Evolutionary conservation across 1,140 invertebrate genomes (phyloP), one percentile per base, ranked within the genome.

Genomic region (Bemisia tabaci): DNA sequence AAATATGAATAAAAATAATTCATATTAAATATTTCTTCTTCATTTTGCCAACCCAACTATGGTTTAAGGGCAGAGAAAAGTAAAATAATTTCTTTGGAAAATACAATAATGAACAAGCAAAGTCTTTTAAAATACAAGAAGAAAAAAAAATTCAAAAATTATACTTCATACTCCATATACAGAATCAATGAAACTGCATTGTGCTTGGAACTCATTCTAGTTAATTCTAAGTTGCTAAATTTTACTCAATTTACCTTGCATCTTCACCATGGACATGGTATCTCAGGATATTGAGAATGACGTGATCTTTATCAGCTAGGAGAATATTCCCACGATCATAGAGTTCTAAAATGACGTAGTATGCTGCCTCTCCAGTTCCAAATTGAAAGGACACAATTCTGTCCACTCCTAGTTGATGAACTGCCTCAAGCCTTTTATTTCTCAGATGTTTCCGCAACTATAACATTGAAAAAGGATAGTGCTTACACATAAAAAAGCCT

Each of bases 241-340:
- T n/a, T n/a, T n/a, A n/a, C n/a, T n/a, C n/a, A n/a, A n/a, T n/a
- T 73, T 75, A 87, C 84, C 82, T 86, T 12, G 97, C 83, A 80
- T 94, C 92, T 75, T 97, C 93, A 59, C 90, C 92, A 78, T 97
- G 94, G 17, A 90, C 92, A 73, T 97, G 88, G 1, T 95, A 94
- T 62, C 97, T 80, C 1, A 99, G 77, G 58, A 99, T 88, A 81
- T 97, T 95, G 0, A 99, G 80, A 72, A 98, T 99, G 0, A 83
- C 90, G 79, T 92, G 89, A 68, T 96, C 85, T 77, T 85, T 80
- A 81, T 99, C 97, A 23, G 95, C 96, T 0, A 99, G 79, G 64
- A 99, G 83, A 62, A 99, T 89, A 77, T 99, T 99, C 67, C 97
- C 97, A 64, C 91, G 83, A 80, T 99, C 96, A 77, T 97, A 99